Evolutionary conservation across 53 echinoderm and acorn worm genomes (phyloP).

Genomic region (Paracentrotus lividus): DNA sequence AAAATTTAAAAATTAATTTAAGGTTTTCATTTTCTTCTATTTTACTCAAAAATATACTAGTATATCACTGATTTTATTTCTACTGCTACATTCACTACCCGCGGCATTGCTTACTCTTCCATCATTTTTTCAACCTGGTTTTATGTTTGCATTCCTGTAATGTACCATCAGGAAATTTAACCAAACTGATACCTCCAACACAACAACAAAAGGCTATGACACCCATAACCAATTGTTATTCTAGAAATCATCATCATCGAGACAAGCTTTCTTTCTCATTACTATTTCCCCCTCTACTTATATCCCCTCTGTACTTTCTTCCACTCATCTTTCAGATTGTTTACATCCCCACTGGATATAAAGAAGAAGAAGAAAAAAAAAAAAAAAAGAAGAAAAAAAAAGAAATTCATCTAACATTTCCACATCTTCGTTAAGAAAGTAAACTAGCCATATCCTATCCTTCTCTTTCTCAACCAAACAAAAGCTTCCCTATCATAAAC

Average conservation of each 20-base stretch:
- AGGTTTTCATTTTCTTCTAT: too few species aligned
- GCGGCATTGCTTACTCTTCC: too few species aligned
- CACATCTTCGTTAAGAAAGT: background rate
- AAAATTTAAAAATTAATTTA: too few species aligned
- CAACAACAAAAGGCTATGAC: background rate
- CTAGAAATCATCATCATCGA: too few species aligned
- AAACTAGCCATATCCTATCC: background rate
- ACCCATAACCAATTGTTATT: too few species aligned
- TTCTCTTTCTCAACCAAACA: constrained; percentile 8
- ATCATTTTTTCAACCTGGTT: too few species aligned
- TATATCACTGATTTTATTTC: too few species aligned
- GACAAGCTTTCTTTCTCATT: background rate
- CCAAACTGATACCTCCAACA: background rate
- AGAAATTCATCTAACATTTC: constrained; percentile 4
- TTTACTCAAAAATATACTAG: too few species aligned
- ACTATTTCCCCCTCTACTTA: background rate
- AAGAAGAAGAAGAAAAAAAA: background rate
- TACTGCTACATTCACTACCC: too few species aligned
- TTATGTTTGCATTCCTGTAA: too few species aligned
- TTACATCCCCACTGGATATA: background rate
- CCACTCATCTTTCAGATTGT: background rate
- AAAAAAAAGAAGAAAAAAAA: background rate
- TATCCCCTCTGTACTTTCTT: background rate
- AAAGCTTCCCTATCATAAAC: background rate
- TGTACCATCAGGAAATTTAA: too few species aligned